A percentile compares a stretch with the other conserved stretches of the same genome.
These are phyloP conservation scores for Craterocephalus amniculus DNA, from an alignment of 2,797 vertebrate species.

Conservation along the genomic window DNA sequence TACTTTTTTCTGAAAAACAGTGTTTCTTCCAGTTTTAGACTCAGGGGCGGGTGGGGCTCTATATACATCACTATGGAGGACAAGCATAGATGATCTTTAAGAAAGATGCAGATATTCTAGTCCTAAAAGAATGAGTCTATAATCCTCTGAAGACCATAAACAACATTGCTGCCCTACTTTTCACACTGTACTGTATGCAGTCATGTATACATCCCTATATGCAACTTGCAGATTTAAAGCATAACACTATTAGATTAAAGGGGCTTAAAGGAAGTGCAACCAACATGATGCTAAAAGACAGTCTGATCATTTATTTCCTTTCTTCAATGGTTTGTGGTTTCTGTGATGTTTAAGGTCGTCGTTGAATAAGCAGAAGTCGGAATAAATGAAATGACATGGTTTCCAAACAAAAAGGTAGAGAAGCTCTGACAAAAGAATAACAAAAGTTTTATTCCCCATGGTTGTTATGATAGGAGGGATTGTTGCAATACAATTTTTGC, in stretches of 20 bases:
- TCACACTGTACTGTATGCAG: neutral
- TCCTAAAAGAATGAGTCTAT: conserved; percentile 9
- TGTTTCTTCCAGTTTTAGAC: conserved; percentile 24
- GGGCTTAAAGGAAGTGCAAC: neutral
- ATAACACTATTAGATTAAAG: neutral
- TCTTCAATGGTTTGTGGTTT: neutral
- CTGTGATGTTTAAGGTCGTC: neutral
- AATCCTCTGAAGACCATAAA: conserved; percentile 18
- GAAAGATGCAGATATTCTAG: conserved; percentile 21
- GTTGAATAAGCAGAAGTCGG: neutral
- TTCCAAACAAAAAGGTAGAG: too few relatives aligned
- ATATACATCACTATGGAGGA: conserved; percentile 15
- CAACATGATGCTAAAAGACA: neutral
- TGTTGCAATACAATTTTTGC: too few relatives aligned
- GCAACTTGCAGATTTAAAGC: neutral
- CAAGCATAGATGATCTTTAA: conserved; percentile 21
- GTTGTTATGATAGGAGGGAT: too few relatives aligned
- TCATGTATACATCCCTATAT: neutral
- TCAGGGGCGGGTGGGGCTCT: neutral
- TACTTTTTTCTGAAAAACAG: conserved; percentile 17
- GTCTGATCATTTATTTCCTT: neutral
- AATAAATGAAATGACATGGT: neutral
- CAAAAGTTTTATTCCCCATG: too few relatives aligned
- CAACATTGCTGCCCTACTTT: conserved; percentile 20
- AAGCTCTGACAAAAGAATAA: too few relatives aligned